Conservation (phyloP, 2,888 invertebrate species). For the Drosophila quasianomalipes region DNA sequence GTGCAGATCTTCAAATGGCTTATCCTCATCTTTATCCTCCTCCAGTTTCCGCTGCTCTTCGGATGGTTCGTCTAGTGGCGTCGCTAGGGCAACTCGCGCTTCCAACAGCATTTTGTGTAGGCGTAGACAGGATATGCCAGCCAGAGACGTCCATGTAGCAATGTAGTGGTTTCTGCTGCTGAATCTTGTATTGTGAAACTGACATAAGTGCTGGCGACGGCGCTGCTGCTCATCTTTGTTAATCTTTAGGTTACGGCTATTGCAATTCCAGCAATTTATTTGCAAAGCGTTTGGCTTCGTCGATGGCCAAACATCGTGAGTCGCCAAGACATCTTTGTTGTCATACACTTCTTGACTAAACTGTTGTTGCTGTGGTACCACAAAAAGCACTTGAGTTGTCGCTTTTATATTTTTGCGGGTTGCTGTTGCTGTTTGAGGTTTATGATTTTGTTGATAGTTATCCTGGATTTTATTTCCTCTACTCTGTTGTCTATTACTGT, state of each 20-base stretch:
- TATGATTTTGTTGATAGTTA: constrained; percentile 69
- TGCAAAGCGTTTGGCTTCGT: constrained; percentile 50
- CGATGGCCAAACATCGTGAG: constrained; percentile 49
- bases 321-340: constrained; percentile 53
- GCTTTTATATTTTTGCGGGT: constrained; percentile 52
- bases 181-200: constrained; percentile 15
- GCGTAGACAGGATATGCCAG: constrained; percentile 32
- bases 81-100: constrained; percentile 66
- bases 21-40: constrained; percentile 2
- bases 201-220: constrained; percentile 32
- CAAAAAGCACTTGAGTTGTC: constrained; percentile 62
- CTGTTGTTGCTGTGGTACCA: constrained; percentile 52
- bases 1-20: constrained; percentile 40
- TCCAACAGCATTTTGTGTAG: constrained; percentile 62
- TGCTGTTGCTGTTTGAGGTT: constrained; percentile 47
- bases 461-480: constrained; percentile 70
- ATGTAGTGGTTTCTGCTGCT: constrained; percentile 9
- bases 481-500: constrained; percentile 30
- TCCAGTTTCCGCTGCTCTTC: constrained; percentile 5
- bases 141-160: constrained; percentile 25
- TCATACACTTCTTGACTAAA: constrained; percentile 56
- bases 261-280: constrained; percentile 52
- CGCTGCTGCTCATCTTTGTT: constrained; percentile 44
- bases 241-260: constrained; percentile 35
- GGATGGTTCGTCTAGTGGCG: constrained; percentile 12